Evolutionary conservation across 2,888 invertebrate species (phyloP).

Genomic region (Chaitophorus viminalis): DNA sequence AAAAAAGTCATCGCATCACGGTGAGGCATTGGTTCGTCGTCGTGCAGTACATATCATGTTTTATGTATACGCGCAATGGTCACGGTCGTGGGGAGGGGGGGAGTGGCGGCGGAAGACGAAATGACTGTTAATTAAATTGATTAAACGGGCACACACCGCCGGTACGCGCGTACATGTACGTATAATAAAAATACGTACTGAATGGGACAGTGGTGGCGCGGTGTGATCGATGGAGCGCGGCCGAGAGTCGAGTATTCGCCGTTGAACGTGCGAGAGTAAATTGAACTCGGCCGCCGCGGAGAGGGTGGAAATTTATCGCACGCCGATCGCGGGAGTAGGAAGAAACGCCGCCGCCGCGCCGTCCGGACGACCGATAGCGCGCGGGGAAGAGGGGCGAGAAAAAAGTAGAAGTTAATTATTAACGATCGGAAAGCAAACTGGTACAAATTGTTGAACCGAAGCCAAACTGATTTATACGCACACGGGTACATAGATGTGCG

Average conservation of each 20-base stretch:
- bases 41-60: background rate
- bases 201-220: background rate
- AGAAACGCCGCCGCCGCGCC: background rate
- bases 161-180: background rate
- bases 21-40: background rate
- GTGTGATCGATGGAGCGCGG: constrained; percentile 27
- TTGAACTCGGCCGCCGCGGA: constrained; percentile 23
- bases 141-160: constrained; percentile 35
- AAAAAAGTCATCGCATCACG: background rate
- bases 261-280: constrained; percentile 52
- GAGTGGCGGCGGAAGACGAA: background rate
- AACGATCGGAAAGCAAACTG: constrained; percentile 56
- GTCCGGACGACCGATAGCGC: background rate
- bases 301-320: constrained; percentile 52
- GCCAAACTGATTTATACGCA: constrained; percentile 60
- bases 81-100: no score
- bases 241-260: background rate
- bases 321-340: constrained; percentile 25
- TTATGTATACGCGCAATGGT: background rate
- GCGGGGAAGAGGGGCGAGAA: background rate
- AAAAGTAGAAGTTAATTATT: constrained; percentile 55
- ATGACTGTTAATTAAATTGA: constrained; percentile 47
- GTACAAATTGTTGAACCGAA: constrained; percentile 60
- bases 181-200: background rate
- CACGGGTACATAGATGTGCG: background rate